These are phyloP conservation scores for Rhopilema esculentum DNA, from an alignment of 30 jellyfish, hydroid and myxozoan species.

Conservation along the genomic window DNA sequence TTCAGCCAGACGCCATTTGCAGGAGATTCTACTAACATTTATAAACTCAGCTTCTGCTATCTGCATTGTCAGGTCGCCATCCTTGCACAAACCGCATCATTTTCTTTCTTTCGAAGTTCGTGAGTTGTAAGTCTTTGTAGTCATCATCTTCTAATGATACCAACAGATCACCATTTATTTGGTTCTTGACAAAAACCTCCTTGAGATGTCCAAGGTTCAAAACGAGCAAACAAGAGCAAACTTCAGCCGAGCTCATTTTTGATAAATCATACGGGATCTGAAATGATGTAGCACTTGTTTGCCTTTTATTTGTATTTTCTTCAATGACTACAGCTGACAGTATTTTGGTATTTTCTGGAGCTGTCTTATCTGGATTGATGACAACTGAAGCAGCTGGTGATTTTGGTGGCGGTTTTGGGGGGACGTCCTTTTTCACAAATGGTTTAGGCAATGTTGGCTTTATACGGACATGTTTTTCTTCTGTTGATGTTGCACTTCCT, in stretches of 20 bases:
- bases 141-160: slow-evolving; percentile 68
- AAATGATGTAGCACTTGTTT: slow-evolving; percentile 8
- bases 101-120: slow-evolving; percentile 73
- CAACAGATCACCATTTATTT: slow-evolving; percentile 81
- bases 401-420: too few relatives aligned
- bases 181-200: slow-evolving; percentile 64
- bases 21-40: not conserved
- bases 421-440: too few relatives aligned
- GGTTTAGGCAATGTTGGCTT: too few relatives aligned
- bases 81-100: slow-evolving; percentile 72
- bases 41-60: not conserved
- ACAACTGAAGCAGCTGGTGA: not conserved
- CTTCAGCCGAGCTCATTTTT: slow-evolving; percentile 39
- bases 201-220: slow-evolving; percentile 69
- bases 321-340: not conserved
- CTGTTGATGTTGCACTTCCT: too few relatives aligned
- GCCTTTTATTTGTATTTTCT: not conserved
- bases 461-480: too few relatives aligned
- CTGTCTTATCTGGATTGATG: not conserved
- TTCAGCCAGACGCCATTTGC: not conserved
- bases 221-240: slow-evolving; percentile 49
- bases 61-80: slow-evolving; percentile 79
- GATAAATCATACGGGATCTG: slow-evolving; percentile 40
- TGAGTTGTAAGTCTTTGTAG: slow-evolving; percentile 50
- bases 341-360: not conserved